Base-by-base conservation (phyloP, 1,140 invertebrate species). In the Drosophila aff. region DNA sequence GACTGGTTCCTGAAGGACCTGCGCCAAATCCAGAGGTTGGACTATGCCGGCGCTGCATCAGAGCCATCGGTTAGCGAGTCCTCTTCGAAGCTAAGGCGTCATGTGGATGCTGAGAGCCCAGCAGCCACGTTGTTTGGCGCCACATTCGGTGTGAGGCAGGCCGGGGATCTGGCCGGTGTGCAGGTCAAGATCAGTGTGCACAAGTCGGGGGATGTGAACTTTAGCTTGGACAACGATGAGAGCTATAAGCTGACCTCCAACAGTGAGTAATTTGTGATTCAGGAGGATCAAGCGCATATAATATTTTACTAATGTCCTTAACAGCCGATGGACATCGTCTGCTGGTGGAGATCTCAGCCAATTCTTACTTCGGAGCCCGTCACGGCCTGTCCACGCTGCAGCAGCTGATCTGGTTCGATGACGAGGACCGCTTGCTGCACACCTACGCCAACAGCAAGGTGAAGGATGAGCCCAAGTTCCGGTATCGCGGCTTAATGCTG, bases 301-400 rank as follows among this genome's bases (percentile, higher is more conserved):
- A 5, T 9, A 36, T 9, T 33, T 4, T 8, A 7, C 6, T 53
- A 13, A 38, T 2, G 36, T 13, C 0, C 15, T 43, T 7, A 26
- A 9, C 40, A 74, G 94, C 93, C 36, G 93, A 94, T 33, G 92
- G 93, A 16, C 93, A 93, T 16, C 78, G 93, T 3, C 62, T 96
- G 0, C 93, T 95, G 7, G 95, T 94, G 0, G 94, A 94, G 26
- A 95, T 98, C 46, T 93, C 85, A 1, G 96, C 95, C 0, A 94
- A 94, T 11, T 96, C 95, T 0, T 97, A 95, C 91, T 96, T 96
- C 79, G 97, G 97, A 0, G 96, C 95, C 0, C 94, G 97, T 2
- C 96, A 97, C 76, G 97, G 95, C 1, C 92, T 97, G 11, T 96
- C 97, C 86, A 97, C 97, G 0, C 93, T 98, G 0, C 95, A 95